Evolutionary conservation across 2,113 vertebrate genomes (phyloP).

Genomic region (Megaceryle torquata): DNA sequence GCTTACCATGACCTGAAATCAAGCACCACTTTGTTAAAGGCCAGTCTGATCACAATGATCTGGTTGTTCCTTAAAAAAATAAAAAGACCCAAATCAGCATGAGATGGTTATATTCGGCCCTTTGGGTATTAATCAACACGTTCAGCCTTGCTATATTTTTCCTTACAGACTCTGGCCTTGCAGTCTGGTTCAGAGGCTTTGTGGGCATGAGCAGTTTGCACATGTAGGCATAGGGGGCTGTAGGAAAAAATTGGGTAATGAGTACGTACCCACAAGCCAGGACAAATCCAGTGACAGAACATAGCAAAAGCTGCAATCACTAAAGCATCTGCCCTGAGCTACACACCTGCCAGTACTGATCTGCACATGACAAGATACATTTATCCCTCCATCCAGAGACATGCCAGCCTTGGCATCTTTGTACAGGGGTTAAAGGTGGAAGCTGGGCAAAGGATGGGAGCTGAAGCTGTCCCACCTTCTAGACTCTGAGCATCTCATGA

Average conservation of each 20-base stretch:
- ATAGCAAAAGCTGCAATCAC: background rate
- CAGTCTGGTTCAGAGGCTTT: background rate
- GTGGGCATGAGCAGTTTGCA: background rate
- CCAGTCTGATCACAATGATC: background rate
- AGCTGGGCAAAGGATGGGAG: background rate
- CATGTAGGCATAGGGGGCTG: background rate
- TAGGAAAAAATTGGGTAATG: background rate
- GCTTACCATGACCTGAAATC: constrained; percentile 44
- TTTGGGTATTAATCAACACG: background rate
- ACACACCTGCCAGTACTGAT: background rate
- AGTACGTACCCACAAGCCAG: background rate
- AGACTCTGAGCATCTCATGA: background rate
- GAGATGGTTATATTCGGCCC: background rate
- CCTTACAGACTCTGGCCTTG: background rate
- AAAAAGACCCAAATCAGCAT: background rate
- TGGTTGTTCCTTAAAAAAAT: background rate
- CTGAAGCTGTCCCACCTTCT: background rate
- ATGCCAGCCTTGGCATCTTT: rapidly evolving
- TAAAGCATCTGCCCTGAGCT: background rate
- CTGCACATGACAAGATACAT: background rate
- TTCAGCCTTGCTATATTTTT: background rate
- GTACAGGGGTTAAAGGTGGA: background rate
- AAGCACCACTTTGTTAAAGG: constrained; percentile 35
- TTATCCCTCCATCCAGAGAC: background rate
- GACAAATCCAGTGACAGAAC: background rate